Conservation (phyloP, 2,113 vertebrate species). For the Trochalopteron elliotii region DNA sequence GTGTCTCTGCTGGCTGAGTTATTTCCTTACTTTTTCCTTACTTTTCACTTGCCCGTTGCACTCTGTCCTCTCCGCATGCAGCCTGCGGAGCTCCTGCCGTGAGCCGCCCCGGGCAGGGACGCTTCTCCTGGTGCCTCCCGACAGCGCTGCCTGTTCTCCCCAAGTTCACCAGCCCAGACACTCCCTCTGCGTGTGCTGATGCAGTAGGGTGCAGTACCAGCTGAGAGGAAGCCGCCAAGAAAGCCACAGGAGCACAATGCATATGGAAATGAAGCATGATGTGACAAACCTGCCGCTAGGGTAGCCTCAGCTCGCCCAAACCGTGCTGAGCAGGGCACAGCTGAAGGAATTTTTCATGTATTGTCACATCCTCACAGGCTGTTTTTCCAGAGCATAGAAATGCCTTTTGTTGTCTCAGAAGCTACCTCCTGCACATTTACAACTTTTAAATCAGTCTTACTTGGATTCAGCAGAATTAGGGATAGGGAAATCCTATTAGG, state of each 20-base stretch:
- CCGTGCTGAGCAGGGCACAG: background rate
- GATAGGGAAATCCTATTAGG: background rate
- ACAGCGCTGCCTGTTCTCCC: background rate
- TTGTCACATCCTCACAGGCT: background rate
- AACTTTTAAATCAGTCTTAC: background rate
- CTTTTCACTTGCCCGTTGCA: background rate
- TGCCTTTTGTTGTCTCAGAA: slow-evolving; percentile 15
- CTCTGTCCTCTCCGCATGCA: background rate
- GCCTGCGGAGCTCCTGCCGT: background rate
- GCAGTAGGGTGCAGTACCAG: background rate
- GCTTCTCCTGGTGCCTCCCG: background rate
- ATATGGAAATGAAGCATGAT: background rate
- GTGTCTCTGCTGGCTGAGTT: background rate
- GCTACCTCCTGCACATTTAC: background rate
- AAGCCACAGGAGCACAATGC: background rate
- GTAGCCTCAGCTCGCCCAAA: background rate
- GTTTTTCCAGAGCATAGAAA: background rate
- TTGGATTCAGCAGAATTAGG: background rate
- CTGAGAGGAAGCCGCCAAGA: background rate
- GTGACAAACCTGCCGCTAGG: background rate
- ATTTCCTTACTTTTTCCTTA: background rate
- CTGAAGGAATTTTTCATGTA: slow-evolving; percentile 19
- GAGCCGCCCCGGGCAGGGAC: background rate
- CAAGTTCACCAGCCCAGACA: background rate
- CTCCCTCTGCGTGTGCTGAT: accelerated